Evolutionary conservation across 1,140 invertebrate species (phyloP).

Genomic region (Trichonephila clavipes): DNA sequence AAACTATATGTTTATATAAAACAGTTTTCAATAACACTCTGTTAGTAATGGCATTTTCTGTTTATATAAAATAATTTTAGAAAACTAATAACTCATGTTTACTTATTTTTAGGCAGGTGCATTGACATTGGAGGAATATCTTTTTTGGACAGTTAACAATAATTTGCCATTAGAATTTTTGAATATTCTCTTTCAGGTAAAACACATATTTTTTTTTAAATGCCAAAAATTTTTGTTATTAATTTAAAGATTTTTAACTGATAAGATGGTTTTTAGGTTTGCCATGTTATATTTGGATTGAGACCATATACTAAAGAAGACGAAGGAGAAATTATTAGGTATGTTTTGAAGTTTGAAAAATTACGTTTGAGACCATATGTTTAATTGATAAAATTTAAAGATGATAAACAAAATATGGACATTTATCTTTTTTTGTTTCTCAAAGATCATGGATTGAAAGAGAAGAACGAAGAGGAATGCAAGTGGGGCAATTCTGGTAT

Average conservation of each 20-base stretch:
- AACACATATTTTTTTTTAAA: background rate
- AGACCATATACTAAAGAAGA: slow-evolving; percentile 89
- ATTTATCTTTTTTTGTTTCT: background rate
- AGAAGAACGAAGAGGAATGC: slow-evolving; percentile 87
- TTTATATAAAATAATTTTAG: too few species aligned
- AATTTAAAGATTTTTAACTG: background rate
- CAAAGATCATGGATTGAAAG: slow-evolving; percentile 87
- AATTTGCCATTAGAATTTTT: slow-evolving; percentile 87
- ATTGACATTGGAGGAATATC: slow-evolving; percentile 88
- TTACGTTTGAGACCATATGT: too few species aligned
- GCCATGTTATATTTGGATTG: slow-evolving; percentile 92
- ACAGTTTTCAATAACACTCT: too few species aligned
- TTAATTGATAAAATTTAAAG: background rate
- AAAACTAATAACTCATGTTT: too few species aligned
- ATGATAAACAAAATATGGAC: background rate
- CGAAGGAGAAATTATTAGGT: slow-evolving; percentile 89
- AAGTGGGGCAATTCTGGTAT: slow-evolving; percentile 92
- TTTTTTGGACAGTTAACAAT: slow-evolving; percentile 90
- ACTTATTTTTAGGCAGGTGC: slow-evolving; percentile 47
- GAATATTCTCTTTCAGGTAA: slow-evolving; percentile 87
- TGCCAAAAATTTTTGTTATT: slow-evolving; percentile 3
- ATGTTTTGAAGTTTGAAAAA: too few species aligned
- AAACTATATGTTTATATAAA: too few species aligned
- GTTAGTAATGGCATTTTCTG: too few species aligned
- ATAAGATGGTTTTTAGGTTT: slow-evolving; percentile 84